phyloP scores from a whole-genome alignment of 2,113 vertebrate genomes.

The Rhabdomys dilectus region DNA sequence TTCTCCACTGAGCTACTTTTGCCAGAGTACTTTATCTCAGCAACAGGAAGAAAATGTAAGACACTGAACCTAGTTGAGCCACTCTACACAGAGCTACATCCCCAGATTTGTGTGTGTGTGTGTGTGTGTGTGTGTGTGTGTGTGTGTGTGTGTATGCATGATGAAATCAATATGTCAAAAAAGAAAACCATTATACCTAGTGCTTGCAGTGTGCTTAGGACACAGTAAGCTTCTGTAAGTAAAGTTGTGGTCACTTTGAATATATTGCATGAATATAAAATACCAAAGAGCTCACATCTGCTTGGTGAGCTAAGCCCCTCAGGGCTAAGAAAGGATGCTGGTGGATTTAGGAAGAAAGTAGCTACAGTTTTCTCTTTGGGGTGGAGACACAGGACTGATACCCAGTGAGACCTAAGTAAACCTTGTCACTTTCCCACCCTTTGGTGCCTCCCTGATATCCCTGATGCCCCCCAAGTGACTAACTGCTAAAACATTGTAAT shows the following conservation, averaged over 20 bases:
- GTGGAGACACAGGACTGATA: neutral
- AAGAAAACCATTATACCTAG: neutral
- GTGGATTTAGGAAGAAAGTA: neutral
- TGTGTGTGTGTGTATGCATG: neutral
- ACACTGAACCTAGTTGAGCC: neutral
- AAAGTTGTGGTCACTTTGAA: neutral
- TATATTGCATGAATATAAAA: neutral
- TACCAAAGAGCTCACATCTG: neutral
- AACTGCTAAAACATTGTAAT: neutral
- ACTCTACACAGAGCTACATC: neutral
- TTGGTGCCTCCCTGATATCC: neutral
- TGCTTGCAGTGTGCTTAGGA: neutral
- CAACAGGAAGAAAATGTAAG: neutral
- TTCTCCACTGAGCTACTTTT: neutral
- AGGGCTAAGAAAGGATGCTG: neutral
- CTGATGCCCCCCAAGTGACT: neutral
- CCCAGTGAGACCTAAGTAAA: neutral
- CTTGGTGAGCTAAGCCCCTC: neutral
- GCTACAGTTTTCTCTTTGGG: neutral
- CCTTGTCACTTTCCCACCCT: too few relatives aligned
- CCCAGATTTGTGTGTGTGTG: neutral
- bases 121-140: neutral
- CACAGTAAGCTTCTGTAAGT: neutral
- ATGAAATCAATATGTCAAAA: neutral
- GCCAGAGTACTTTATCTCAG: neutral